A percentile compares a stretch with the other conserved stretches of the same genome.
Conservation (phyloP, 1,140 invertebrate genomes). For the Tetraneura akinire region DNA sequence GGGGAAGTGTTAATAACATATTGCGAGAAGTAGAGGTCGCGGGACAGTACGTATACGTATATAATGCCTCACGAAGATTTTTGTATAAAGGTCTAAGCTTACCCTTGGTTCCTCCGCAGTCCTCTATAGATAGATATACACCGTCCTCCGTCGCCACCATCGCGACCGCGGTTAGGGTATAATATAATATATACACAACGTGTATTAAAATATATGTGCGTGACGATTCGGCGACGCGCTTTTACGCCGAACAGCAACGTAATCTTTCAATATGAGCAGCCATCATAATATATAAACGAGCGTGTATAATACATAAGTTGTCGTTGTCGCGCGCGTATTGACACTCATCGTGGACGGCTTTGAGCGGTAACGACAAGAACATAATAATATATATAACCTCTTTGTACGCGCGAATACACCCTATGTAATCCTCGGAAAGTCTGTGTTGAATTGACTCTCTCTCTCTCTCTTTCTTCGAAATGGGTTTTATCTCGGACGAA, state of each 20-base stretch:
- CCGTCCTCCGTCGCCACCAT: background rate
- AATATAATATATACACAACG: no score
- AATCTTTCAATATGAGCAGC: conserved; percentile 42
- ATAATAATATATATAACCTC: background rate
- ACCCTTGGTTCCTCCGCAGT: background rate
- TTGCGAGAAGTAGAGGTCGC: background rate
- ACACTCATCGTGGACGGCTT: conserved; percentile 39
- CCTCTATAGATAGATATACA: no score
- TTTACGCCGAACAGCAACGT: conserved; percentile 27
- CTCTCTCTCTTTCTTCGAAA: background rate
- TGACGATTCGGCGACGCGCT: conserved; percentile 22
- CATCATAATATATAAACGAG: background rate
- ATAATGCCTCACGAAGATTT: conserved; percentile 23
- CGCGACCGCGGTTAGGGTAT: no score
- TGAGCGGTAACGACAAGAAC: background rate
- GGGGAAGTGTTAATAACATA: conserved; percentile 40
- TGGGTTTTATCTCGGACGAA: background rate
- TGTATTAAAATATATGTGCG: conserved; percentile 47
- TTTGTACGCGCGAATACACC: background rate
- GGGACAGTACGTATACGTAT: no score
- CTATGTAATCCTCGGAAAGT: conserved; percentile 29
- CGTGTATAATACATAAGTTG: background rate
- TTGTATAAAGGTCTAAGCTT: conserved; percentile 40
- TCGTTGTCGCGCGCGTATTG: conserved; percentile 20
- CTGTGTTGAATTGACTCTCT: conserved; percentile 36